Evolutionary conservation across 2,113 vertebrate species (phyloP), one percentile per base, ranked within the genome.

Genomic region (Chroicocephalus ridibundus): DNA sequence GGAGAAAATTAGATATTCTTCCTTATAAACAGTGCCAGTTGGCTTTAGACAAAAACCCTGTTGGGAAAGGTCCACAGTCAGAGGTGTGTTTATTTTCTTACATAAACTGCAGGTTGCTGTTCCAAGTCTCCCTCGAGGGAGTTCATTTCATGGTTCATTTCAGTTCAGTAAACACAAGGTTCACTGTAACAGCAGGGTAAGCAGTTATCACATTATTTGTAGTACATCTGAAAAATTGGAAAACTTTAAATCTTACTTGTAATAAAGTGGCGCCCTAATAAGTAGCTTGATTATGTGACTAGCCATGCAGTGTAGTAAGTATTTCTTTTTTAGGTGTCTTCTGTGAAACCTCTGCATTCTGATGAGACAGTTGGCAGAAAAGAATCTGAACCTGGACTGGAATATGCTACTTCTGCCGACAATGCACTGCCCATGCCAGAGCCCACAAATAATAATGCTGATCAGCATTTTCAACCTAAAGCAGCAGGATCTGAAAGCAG

Each of bases 1-100:
- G 92, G 82, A 97, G 97, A 92, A 97, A 90, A 46, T 69, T 82
- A 20, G 97, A 97, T 36, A 60, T 91, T 86, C 81, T 94, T 88
- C 95, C 93, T 66, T 87, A 91, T 27, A 71, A 94, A 51, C 8
- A 90, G 71, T 70, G 82, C 79, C 93, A 92, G 25, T 6, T 86
- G 51, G n/a, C 87, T 91, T 86, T 87, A 65, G 62, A 85, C 78
- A 52, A 78, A 93, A 81, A 5, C 34, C 6, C 24, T 40, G 47
- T 72, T 92, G 80, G 79, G 44, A 83, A 79, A 49, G 94, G 94
- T 65, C 40, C 77, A 57, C 29, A 40, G 44, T 78, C 84, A 92
- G 80, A 95, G 93, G 97, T 98, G 86, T 84, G 93, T 94, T 86
- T 79, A 18, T 86, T 92, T 87, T 82, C 60, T 79, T 86, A 42